These are phyloP conservation scores for Anas platyrhynchos DNA, from an alignment of 2,113 vertebrate genomes.

Conservation along the genomic window DNA sequence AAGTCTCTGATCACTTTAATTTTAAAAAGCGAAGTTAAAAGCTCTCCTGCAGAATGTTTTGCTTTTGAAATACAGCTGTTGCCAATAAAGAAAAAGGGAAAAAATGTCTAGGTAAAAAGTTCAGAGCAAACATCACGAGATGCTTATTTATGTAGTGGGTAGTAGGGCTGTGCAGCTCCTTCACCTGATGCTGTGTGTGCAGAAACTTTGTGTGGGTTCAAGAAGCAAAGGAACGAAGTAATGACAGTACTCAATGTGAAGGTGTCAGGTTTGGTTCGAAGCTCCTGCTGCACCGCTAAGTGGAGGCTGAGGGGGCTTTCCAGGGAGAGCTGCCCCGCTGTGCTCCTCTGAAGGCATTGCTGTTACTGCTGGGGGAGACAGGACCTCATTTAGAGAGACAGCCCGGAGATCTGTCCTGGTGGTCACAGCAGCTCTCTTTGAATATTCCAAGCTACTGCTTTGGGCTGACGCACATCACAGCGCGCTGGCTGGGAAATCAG, in stretches of 20 bases:
- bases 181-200: neutral
- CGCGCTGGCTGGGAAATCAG: neutral
- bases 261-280: neutral
- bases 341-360: neutral
- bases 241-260: neutral
- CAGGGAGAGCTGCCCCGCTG: neutral
- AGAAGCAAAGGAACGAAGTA: neutral
- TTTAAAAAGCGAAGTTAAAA: neutral
- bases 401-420: neutral
- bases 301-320: neutral
- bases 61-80: neutral
- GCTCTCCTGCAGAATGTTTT: neutral
- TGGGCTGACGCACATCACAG: neutral
- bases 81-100: neutral
- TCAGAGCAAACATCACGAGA: neutral
- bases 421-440: neutral
- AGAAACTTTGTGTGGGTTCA: neutral
- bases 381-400: neutral
- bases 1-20: neutral
- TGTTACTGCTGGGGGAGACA: neutral
- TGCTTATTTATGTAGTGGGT: neutral
- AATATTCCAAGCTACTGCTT: neutral
- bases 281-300: rapidly evolving
- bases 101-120: neutral
- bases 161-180: neutral